Base-by-base conservation (phyloP, 2,113 vertebrate genomes). In the Chaetodon trifascialis region DNA sequence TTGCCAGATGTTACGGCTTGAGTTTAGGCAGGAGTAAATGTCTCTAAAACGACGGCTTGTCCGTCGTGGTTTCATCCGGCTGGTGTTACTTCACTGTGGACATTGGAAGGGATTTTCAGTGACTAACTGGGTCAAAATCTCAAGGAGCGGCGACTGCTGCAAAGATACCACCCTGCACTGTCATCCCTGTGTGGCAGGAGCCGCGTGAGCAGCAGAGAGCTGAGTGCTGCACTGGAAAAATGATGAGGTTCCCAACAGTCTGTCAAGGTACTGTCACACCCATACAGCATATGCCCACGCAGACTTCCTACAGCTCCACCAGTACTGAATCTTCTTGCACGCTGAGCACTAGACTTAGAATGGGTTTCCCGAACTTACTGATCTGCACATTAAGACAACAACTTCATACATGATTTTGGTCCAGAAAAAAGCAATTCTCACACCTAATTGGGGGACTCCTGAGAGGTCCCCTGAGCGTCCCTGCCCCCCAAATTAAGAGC, bases 71-170 rank as follows among this genome's bases (percentile, higher is more conserved):
- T 64, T 73, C 46, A n/a, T 64, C 25, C 62, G 14, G 17, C 0
- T 30, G 75, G 46, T 10, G 3, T 73, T 49, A 59, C 52, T 51
- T 63, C 46, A 9, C 34, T 11, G 60, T 66, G 65, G 83, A 87
- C 64, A 47, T 51, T 56, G 7, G 15, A 49, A 58, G 59, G 64
- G 60, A 69, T 82, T 75, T 82, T 60, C 71, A 40, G 42, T 2
- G 8, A 79, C 56, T 86, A 93, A 91, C 36, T 90, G 84, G 90
- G 90, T 91, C 89, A 91, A 55, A 88, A 73, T 79, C 49, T 8
- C 11, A 5, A 34, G 54, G 38, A 69, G 64, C 16, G 1, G 42
- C 60, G 23, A 52, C 51, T 79, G 85, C 79, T 82, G 79, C 73
- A 70, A 76, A 80, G 55, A 76, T 64, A 69, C 58, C 81, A 49